These are phyloP conservation scores for Hedychridium roseum DNA, from an alignment of 2,888 invertebrate genomes.

Conservation along the genomic window DNA sequence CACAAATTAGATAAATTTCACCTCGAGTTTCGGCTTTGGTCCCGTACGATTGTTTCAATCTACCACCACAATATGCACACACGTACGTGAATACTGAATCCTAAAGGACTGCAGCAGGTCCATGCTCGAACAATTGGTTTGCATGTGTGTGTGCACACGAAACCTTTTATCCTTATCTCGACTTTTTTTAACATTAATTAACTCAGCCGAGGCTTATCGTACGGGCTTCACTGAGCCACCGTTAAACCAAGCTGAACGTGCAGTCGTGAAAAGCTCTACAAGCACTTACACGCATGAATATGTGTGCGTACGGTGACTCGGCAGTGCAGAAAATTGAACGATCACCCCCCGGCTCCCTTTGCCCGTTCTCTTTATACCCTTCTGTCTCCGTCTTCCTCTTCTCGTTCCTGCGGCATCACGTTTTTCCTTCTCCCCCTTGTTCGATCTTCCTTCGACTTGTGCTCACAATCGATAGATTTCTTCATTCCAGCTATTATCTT, in stretches of 20 bases:
- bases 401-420: too few species aligned
- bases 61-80: constrained; percentile 40
- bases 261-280: constrained; percentile 6
- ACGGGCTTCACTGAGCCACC: constrained; percentile 33
- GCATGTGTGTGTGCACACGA: constrained; percentile 20
- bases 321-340: constrained; percentile 43
- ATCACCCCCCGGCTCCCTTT: constrained; percentile 26
- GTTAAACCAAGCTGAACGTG: constrained; percentile 30
- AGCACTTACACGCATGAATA: constrained; percentile 6
- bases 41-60: constrained; percentile 38
- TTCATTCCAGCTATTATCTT: too few species aligned
- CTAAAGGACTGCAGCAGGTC: constrained; percentile 25
- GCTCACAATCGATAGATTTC: too few species aligned
- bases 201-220: constrained; percentile 51
- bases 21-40: constrained; percentile 42
- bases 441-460: too few species aligned
- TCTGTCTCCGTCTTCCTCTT: not conserved
- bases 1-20: constrained; percentile 38
- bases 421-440: too few species aligned
- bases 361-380: too few species aligned
- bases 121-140: too few species aligned
- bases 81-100: constrained; percentile 4
- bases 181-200: constrained; percentile 57
- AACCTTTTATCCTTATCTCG: constrained; percentile 24
- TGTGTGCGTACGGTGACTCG: constrained; percentile 31